Conservation (phyloP, 2,113 vertebrate genomes). For the Platichthys flesus region DNA sequence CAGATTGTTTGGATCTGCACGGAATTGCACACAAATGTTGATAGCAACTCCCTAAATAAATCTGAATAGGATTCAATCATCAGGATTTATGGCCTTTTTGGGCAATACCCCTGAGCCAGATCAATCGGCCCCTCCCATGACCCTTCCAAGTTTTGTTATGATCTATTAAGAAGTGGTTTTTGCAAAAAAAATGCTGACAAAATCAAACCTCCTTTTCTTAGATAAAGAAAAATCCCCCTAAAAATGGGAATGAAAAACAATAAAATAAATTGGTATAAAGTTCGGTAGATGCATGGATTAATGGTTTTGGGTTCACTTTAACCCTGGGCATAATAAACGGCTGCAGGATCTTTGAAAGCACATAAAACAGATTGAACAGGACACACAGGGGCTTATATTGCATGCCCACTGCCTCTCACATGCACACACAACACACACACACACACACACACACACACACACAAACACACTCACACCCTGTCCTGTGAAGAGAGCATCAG, state of each 20-base stretch:
- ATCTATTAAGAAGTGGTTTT: constrained; percentile 1
- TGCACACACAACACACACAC: constrained; percentile 12
- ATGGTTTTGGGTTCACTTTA: neutral
- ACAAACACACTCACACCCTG: constrained; percentile 12
- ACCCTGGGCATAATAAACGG: constrained; percentile 7
- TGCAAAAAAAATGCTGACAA: neutral
- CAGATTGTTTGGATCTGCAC: neutral
- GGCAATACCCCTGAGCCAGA: too few relatives aligned
- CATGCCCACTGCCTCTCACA: neutral
- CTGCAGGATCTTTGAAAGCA: constrained; percentile 35
- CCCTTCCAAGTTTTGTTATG: constrained; percentile 22
- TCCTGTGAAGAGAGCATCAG: constrained; percentile 69
- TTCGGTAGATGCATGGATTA: neutral
- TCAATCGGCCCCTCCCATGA: too few relatives aligned
- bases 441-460: constrained; percentile 24
- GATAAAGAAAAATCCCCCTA: too few relatives aligned
- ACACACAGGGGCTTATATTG: constrained; percentile 45
- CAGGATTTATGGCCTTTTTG: too few relatives aligned
- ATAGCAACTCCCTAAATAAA: too few relatives aligned
- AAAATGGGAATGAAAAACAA: neutral
- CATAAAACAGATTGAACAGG: constrained; percentile 38
- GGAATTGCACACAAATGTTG: too few relatives aligned
- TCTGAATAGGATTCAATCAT: too few relatives aligned
- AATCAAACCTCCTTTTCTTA: too few relatives aligned
- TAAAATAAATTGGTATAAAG: neutral